Evolutionary conservation across 2,888 invertebrate genomes (phyloP), one percentile per base, ranked within the genome.

Genomic region (Aradus depressus): DNA sequence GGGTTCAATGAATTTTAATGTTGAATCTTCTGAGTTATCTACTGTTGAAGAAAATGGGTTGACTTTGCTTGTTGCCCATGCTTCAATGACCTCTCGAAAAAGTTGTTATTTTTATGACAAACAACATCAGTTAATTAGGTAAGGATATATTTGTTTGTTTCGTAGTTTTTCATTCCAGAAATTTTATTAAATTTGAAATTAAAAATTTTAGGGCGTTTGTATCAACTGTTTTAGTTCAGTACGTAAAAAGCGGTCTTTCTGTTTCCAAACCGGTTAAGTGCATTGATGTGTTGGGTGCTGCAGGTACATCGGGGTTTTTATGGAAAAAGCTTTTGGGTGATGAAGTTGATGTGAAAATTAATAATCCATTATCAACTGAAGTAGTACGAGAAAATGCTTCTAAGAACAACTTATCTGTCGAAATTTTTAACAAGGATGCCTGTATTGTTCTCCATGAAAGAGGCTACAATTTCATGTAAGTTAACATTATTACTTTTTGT

Each of bases 381-480:
- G 26, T 51, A 12, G 43, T 58, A n/a, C 3, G 52, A 38, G 43
- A 52, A 42, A 62, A 61, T 44, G 53, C 57, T 10, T 10, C 45
- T 4, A 26, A 56, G 16, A 63, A 63, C 52, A 41, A 53, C 5
- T 54, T 61, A 16, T 1, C 4, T 28, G 51, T 51, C n/a, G 42
- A 52, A 5, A 42, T 62, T 18, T 37, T 52, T 12, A 56, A 58
- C 26, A 58, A 59, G 44, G 61, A 63, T 43, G 55, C 60, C 2
- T 60, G 61, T 47, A 55, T 59, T 14, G 39, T 62, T 14, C 57
- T 64, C 21, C 61, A 61, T 43, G 59, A 62, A 32, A 52, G 56
- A 32, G 56, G 61, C 5, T 64, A 62, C 52, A 62, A 62, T 54
- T 64, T 64, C 35, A 59, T 64, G 64, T 64, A 55, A 58, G 63